These are phyloP conservation scores for Drosophila tanythrix DNA, from an alignment of 2,888 invertebrate species.

Conservation along the genomic window DNA sequence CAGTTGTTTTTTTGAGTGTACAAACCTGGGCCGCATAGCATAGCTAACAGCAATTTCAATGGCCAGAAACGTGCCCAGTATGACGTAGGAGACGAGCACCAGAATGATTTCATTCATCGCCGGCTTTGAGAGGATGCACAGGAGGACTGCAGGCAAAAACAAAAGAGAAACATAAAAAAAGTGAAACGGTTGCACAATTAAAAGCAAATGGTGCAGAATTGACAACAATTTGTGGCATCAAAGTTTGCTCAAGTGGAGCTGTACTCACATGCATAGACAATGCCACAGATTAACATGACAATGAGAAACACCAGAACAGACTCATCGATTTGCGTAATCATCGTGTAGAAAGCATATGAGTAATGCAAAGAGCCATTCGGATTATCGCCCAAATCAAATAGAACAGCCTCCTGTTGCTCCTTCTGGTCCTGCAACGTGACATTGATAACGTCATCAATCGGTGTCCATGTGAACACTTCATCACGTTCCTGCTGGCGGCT, in stretches of 20 bases:
- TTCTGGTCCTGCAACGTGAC: conserved; percentile 8
- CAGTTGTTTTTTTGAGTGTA: conserved; percentile 9
- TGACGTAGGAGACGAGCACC: conserved; percentile 92
- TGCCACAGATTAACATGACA: conserved; percentile 85
- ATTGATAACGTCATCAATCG: conserved; percentile 15
- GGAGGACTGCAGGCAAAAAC: conserved; percentile 86
- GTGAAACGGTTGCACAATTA: conserved; percentile 15
- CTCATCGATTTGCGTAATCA: conserved; percentile 80
- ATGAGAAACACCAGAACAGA: conserved; percentile 81
- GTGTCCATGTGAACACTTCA: conserved; percentile 56
- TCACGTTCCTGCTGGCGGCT: conserved; percentile 48
- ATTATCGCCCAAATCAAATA: conserved; percentile 56
- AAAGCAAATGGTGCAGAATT: conserved; percentile 5
- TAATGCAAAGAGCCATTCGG: conserved; percentile 77
- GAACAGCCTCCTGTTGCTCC: conserved; percentile 7
- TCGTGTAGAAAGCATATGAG: conserved; percentile 47
- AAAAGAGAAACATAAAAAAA: background rate
- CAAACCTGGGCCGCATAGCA: conserved; percentile 85
- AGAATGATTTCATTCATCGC: conserved; percentile 95
- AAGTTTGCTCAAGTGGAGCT: background rate
- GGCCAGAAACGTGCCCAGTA: conserved; percentile 91
- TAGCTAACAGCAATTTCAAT: conserved; percentile 87
- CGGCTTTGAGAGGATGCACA: conserved; percentile 91
- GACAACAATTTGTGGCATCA: conserved; percentile 20
- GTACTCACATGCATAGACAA: conserved; percentile 87